These are phyloP conservation scores for Scotopteryx bipunctaria DNA, from an alignment of 2,888 invertebrate genomes.

Conservation along the genomic window DNA sequence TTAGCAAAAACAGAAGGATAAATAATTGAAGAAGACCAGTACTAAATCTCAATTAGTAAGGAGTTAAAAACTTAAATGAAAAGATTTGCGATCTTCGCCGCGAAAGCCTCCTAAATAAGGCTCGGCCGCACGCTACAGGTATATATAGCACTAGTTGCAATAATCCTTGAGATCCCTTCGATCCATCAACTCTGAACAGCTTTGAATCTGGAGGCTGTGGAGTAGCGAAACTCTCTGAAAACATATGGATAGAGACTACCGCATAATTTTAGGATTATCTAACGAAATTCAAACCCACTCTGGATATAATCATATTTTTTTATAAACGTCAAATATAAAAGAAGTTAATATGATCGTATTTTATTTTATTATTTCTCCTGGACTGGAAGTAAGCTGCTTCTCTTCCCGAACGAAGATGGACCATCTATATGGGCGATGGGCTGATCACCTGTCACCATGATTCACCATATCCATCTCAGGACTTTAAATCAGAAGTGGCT, in stretches of 20 bases:
- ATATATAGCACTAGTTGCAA: conserved; percentile 26
- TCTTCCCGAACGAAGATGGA: too few species aligned
- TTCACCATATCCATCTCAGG: too few species aligned
- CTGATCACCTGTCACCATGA: too few species aligned
- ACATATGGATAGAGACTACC: conserved; percentile 2
- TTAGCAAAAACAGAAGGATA: background rate
- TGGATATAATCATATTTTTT: too few species aligned
- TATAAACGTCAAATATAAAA: too few species aligned
- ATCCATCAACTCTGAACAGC: conserved; percentile 52
- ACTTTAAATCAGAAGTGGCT: too few species aligned
- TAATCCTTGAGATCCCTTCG: conserved; percentile 29
- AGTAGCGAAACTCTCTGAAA: conserved; percentile 10
- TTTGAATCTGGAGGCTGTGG: conserved; percentile 14
- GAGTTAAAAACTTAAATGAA: conserved; percentile 32
- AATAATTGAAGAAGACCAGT: background rate
- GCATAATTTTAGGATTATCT: too few species aligned
- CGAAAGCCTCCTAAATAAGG: conserved; percentile 24
- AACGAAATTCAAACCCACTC: too few species aligned
- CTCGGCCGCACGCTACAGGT: background rate
- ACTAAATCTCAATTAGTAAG: conserved; percentile 26
- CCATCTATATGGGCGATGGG: too few species aligned
- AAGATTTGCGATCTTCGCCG: conserved; percentile 29
- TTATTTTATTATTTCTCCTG: too few species aligned
- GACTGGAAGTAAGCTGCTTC: too few species aligned
- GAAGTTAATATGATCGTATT: too few species aligned